Conservation (phyloP, 2,888 invertebrate species). For the Cosmorhoe ocellata region DNA sequence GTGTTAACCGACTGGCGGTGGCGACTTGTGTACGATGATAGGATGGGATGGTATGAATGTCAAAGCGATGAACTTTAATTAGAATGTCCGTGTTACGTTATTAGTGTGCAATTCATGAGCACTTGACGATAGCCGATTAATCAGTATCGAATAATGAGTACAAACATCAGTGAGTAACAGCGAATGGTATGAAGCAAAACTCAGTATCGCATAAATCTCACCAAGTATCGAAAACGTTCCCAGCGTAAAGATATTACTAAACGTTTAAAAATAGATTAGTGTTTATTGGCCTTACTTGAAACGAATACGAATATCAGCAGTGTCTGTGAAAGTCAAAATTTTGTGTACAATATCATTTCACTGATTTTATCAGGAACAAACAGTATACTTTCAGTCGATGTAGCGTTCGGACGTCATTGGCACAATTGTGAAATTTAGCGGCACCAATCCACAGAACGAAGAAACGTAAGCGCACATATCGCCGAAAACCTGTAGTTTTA, state of each 20-base stretch:
- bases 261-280: conserved; percentile 83
- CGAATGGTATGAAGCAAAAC: conserved; percentile 72
- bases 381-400: conserved; percentile 71
- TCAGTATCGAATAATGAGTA: conserved; percentile 48
- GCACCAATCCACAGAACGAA: conserved; percentile 78
- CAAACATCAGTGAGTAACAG: conserved; percentile 64
- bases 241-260: conserved; percentile 81
- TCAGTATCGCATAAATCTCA: conserved; percentile 76
- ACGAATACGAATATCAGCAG: conserved; percentile 82
- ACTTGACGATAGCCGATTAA: conserved; percentile 47
- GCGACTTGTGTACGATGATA: conserved; percentile 58
- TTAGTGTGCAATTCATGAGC: conserved; percentile 76
- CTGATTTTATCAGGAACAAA: conserved; percentile 73
- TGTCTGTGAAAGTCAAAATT: conserved; percentile 78
- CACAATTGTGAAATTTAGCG: conserved; percentile 76
- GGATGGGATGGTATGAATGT: conserved; percentile 80
- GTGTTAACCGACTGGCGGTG: conserved; percentile 66
- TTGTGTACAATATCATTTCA: conserved; percentile 82
- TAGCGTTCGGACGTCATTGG: conserved; percentile 75
- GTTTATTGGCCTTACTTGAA: conserved; percentile 83
- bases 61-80: conserved; percentile 82
- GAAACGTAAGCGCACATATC: conserved; percentile 82
- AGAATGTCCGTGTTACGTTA: conserved; percentile 80
- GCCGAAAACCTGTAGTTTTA: conserved; percentile 82
- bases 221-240: conserved; percentile 76